Base-by-base conservation (phyloP, 2,797 vertebrate genomes). In the Tadarida brasiliensis region DNA sequence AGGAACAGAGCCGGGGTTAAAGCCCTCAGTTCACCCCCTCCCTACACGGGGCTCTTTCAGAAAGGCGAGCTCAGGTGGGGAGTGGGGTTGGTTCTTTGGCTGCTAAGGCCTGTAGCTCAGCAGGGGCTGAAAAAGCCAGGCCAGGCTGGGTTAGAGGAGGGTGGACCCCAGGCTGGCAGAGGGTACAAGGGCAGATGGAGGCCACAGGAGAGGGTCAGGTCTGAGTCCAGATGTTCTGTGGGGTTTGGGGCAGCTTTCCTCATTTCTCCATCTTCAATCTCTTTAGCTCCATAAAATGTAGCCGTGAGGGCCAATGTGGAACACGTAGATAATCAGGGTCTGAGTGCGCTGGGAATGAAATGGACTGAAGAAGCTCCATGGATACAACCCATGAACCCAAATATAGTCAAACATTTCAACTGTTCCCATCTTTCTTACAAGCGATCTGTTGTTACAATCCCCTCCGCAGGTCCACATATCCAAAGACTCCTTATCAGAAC, bases 1-100 rank as follows among this genome's bases (percentile, higher is more conserved):
- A 87, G 35, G 84, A 91, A n/a, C 35, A 59, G 92, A 80, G 30
- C n/a, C 77, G 90, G 82, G 78, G 49, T 19, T 51, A n/a, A 86
- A 67, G 65, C 44, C 44, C 19, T 30, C 5, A 22, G 61, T 39
- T 94, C 39, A 22, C 44, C 14, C 54, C 20, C n/a, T 86, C 4
- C 78, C 17, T 28, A 30, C 33, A 70, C 8, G 54, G 7, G 7
- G 1, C 71, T 87, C 76, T 87, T 80, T 57, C 76, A 93, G 92
- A 61, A 91, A 94, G 59, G 39, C 59, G 24, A 47, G 61, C 82
- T 84, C 22, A 19, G 28, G 2, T 59, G 9, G 11, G 74, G 65
- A 63, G 24, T 24, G 9, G 28, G 8, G 28, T 63, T 90, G 47
- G 77, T 71, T 85, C 44, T 90, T 90, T 68, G 33, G 39, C 15